Evolutionary conservation across 2,888 invertebrate genomes (phyloP).

Genomic region (Cantharis nigra): DNA sequence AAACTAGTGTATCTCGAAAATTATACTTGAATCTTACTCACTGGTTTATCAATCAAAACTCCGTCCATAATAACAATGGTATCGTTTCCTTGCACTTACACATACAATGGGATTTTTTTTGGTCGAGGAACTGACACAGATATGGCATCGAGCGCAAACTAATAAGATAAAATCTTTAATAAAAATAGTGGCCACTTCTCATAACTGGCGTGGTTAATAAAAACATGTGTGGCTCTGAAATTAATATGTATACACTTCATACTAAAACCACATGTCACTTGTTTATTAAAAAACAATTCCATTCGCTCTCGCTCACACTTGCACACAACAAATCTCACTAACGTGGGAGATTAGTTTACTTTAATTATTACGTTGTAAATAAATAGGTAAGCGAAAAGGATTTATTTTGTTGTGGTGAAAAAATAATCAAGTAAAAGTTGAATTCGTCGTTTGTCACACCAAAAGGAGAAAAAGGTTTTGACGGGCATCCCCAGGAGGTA

Average conservation of each 20-base stretch:
- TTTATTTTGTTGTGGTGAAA: neutral
- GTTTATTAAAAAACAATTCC: neutral
- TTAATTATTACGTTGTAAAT: neutral
- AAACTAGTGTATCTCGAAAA: neutral
- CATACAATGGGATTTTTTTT: neutral
- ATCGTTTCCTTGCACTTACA: neutral
- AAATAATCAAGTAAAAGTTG: neutral
- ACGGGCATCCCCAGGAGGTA: neutral
- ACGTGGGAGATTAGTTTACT: neutral
- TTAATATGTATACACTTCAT: conserved; percentile 21
- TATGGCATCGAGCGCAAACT: neutral
- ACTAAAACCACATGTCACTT: conserved; percentile 21
- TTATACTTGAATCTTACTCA: neutral
- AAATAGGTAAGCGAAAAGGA: neutral
- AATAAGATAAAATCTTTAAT: conserved; percentile 3
- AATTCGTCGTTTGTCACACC: neutral
- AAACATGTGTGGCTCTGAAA: conserved; percentile 22
- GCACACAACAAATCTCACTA: neutral
- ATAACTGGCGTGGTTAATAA: conserved; percentile 21
- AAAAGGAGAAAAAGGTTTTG: neutral
- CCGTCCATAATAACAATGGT: neutral
- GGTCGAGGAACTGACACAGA: neutral
- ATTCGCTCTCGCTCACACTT: neutral
- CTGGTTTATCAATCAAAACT: neutral
- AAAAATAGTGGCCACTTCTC: conserved; percentile 10